These are phyloP conservation scores for Chrysomela aeneicollis DNA, from an alignment of 2,888 invertebrate species.

Conservation along the genomic window DNA sequence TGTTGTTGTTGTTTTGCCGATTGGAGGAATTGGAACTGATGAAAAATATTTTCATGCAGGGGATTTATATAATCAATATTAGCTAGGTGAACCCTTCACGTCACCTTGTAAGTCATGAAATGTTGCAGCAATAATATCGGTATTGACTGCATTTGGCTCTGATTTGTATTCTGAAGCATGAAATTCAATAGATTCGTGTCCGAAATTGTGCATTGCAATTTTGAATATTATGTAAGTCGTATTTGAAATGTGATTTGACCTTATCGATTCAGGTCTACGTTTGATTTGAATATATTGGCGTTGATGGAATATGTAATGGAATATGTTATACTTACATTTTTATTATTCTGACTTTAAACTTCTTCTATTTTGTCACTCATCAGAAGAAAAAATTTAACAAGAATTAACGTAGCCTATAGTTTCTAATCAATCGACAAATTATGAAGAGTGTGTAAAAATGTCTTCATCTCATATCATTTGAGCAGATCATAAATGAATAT, in stretches of 20 bases:
- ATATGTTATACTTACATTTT: no score
- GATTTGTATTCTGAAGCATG: constrained; percentile 9
- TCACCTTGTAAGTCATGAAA: background rate
- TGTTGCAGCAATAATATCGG: constrained; percentile 9
- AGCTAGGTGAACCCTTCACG: background rate
- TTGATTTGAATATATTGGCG: background rate
- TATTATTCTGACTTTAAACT: no score
- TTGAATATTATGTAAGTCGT: constrained; percentile 12
- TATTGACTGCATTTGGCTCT: constrained; percentile 17
- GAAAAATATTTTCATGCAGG: background rate
- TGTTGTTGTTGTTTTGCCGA: background rate
- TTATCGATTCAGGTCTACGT: background rate
- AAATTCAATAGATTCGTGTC: background rate
- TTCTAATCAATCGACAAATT: no score
- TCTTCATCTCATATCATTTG: no score
- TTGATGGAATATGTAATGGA: background rate
- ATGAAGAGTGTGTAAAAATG: no score
- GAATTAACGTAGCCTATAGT: no score
- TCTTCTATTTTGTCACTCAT: no score
- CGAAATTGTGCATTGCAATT: background rate
- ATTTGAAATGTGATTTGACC: constrained; percentile 8
- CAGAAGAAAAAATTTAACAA: no score
- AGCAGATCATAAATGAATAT: no score
- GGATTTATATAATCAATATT: constrained; percentile 13
- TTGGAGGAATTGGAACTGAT: background rate